Percentiles rank a stretch among this genome's conserved stretches.
Conservation (phyloP, 1,140 invertebrate genomes). For the Listronotus bonariensis region DNA sequence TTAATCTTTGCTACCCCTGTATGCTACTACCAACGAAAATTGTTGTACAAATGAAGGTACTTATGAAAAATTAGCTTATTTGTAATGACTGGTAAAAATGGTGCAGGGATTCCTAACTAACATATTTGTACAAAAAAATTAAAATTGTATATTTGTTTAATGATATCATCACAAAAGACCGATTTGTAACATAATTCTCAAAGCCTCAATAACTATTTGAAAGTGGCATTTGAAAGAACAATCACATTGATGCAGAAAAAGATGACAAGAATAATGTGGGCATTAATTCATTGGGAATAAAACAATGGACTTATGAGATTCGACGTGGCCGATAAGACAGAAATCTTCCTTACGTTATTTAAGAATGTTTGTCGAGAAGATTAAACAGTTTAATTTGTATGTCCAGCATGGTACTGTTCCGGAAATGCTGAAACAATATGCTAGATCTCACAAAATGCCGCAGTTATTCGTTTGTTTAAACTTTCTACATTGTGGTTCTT, state of each 20-base stretch:
- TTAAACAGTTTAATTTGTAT: conserved; percentile 38
- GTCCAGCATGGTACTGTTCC: conserved; percentile 26
- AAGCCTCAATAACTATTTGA: too few relatives aligned
- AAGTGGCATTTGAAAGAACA: conserved; percentile 6
- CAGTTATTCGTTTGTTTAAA: conserved; percentile 12
- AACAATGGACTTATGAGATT: conserved; percentile 40
- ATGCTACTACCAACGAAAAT: too few relatives aligned
- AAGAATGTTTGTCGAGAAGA: conserved; percentile 26
- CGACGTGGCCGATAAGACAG: conserved; percentile 38
- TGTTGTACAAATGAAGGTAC: too few relatives aligned
- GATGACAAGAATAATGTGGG: conserved; percentile 41
- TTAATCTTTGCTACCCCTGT: too few relatives aligned
- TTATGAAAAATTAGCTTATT: too few relatives aligned
- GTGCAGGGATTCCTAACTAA: too few relatives aligned
- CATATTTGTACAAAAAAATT: too few relatives aligned
- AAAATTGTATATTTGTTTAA: too few relatives aligned
- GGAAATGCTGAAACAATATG: conserved; percentile 37
- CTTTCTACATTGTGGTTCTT: conserved; percentile 27
- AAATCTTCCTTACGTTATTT: conserved; percentile 39
- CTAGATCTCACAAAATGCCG: conserved; percentile 19
- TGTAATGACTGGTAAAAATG: too few relatives aligned
- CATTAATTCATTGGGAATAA: conserved; percentile 40
- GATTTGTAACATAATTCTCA: too few relatives aligned
- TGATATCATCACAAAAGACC: too few relatives aligned
- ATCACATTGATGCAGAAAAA: conserved; percentile 31